Conservation (phyloP, 37 sponge, comb jelly and placozoan species). For the Bolinopsis microptera region DNA sequence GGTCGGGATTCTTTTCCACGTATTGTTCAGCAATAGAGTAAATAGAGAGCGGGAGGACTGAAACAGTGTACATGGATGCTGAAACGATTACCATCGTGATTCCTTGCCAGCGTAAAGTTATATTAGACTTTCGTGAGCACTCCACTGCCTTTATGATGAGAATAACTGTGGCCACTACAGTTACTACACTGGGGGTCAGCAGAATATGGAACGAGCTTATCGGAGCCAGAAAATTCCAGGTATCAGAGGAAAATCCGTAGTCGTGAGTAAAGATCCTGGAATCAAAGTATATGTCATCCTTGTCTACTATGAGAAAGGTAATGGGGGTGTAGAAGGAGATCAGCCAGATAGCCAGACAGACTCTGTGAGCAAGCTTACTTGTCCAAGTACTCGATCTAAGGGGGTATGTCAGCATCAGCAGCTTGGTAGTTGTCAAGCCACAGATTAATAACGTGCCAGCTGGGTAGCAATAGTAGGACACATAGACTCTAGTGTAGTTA, state of each 20-base stretch:
- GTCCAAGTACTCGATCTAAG: neutral
- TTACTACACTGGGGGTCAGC: neutral
- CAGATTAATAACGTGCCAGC: neutral
- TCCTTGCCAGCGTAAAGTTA: neutral
- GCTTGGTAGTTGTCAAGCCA: neutral
- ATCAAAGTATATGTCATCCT: neutral
- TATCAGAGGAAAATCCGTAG: constrained; percentile 15
- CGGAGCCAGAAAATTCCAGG: neutral
- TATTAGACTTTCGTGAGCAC: neutral
- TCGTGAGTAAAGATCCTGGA: constrained; percentile 19
- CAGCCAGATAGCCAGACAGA: neutral
- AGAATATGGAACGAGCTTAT: neutral
- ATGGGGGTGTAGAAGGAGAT: neutral
- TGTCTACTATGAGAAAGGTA: neutral
- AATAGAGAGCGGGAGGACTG: constrained; percentile 3
- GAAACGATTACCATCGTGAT: neutral
- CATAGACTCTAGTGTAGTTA: neutral
- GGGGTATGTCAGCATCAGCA: neutral
- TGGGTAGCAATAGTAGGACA: constrained; percentile 8
- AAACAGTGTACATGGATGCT: neutral
- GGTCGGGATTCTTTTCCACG: neutral
- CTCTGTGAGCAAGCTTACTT: neutral
- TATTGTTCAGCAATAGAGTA: neutral
- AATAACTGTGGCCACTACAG: neutral
- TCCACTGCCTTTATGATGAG: neutral